These are phyloP conservation scores for Salminus brasiliensis DNA, from an alignment of 2,113 vertebrate genomes.

Conservation along the genomic window DNA sequence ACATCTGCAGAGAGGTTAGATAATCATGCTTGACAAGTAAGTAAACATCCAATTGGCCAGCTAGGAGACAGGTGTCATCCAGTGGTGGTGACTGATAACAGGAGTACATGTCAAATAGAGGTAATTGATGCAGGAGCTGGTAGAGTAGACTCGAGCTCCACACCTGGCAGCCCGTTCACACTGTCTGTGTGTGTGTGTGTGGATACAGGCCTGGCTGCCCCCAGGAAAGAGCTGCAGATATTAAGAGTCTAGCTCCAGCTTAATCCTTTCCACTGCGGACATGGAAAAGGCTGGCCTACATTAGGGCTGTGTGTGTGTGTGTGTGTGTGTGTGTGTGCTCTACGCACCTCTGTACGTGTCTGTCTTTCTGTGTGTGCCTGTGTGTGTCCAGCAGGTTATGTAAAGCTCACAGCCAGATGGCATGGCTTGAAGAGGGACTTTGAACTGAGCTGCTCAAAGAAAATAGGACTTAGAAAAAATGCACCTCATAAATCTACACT, in stretches of 20 bases:
- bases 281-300: constrained; percentile 39
- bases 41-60: constrained; percentile 27
- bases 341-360: background rate
- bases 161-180: constrained; percentile 6
- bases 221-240: constrained; percentile 26
- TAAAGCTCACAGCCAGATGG: constrained; percentile 45
- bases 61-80: constrained; percentile 19
- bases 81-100: background rate
- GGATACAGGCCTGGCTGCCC: background rate
- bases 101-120: constrained; percentile 30
- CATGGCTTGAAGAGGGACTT: constrained; percentile 31
- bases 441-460: constrained; percentile 42
- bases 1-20: background rate
- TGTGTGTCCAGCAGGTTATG: constrained; percentile 33
- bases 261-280: constrained; percentile 38
- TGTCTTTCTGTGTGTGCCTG: constrained; percentile 15
- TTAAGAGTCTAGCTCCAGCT: constrained; percentile 28
- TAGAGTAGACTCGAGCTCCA: background rate
- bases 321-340: constrained; percentile 7
- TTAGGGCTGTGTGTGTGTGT: constrained; percentile 30
- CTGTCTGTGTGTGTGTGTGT: no score
- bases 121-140: constrained; percentile 10
- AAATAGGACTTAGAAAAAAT: constrained; percentile 29
- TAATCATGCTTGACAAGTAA: constrained; percentile 28
- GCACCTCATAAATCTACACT: constrained; percentile 19